Percentiles rank a stretch among this genome's conserved stretches.
phyloP scores from a whole-genome alignment of 2,797 vertebrate species.

The Alosa sapidissima region DNA sequence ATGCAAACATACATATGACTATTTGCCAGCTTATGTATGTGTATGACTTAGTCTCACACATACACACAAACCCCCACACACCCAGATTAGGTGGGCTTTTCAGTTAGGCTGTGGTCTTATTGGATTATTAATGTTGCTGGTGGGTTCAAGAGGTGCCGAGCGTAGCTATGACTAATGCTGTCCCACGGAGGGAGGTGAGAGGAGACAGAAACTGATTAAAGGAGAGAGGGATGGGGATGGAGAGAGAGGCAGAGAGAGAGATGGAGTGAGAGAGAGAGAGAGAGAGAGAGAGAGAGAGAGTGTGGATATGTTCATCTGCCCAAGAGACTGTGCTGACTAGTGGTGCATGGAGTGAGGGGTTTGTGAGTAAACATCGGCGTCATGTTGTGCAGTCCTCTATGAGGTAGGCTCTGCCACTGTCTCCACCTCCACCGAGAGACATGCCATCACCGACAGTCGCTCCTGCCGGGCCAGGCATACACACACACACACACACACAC shows the following conservation, averaged over 20 bases:
- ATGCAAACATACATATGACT: neutral
- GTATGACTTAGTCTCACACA: no score
- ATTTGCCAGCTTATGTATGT: no score
- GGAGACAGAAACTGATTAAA: no score
- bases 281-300: neutral
- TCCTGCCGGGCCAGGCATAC: no score
- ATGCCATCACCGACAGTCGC: neutral
- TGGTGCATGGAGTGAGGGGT: neutral
- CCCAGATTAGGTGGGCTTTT: neutral
- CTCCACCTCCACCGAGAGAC: neutral
- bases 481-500: neutral
- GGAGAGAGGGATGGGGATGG: no score
- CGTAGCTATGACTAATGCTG: no score
- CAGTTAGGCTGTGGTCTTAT: neutral
- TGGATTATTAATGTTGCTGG: no score
- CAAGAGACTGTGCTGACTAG: neutral
- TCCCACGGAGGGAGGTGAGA: no score
- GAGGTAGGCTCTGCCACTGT: neutral
- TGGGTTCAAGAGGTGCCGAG: no score
- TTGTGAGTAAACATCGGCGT: neutral
- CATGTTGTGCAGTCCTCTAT: neutral
- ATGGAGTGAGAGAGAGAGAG: neutral
- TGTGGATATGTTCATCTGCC: neutral
- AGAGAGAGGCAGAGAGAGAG: neutral
- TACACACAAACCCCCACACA: neutral